Conservation (phyloP, 1,140 invertebrate species). For the Oedothorax gibbosus region DNA sequence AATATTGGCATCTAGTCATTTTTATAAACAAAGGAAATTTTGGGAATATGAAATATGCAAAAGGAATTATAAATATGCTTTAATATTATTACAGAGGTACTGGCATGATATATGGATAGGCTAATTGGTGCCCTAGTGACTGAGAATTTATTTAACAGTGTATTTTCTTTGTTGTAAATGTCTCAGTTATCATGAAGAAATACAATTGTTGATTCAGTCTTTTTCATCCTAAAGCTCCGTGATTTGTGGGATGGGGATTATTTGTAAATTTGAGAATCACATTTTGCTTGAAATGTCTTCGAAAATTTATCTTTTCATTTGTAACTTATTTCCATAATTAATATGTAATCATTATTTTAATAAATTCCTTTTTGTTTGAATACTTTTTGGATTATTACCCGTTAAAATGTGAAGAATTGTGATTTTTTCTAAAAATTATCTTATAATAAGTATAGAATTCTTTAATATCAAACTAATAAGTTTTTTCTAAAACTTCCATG, state of each 20-base stretch:
- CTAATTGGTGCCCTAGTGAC: constrained; percentile 24
- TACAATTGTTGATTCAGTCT: constrained; percentile 23
- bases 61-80: too few species aligned
- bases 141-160: constrained; percentile 20
- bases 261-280: constrained; percentile 41
- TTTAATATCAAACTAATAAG: too few species aligned
- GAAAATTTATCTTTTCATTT: background rate
- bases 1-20: background rate
- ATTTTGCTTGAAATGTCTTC: constrained; percentile 3
- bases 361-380: constrained; percentile 20
- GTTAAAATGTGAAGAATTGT: background rate
- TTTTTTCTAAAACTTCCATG: too few species aligned
- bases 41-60: too few species aligned
- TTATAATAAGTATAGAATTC: too few species aligned
- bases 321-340: constrained; percentile 36
- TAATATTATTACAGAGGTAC: constrained; percentile 40
- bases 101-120: constrained; percentile 36
- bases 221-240: constrained; percentile 58
- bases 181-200: constrained; percentile 18
- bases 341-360: constrained; percentile 32
- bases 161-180: constrained; percentile 25
- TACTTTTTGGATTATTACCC: background rate
- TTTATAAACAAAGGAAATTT: too few species aligned
- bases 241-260: constrained; percentile 56
- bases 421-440: background rate